A percentile compares a stretch with the other conserved stretches of the same genome.
These are phyloP conservation scores for Phylloscopus whistleri DNA, from an alignment of 2,113 vertebrate species.

Conservation along the genomic window DNA sequence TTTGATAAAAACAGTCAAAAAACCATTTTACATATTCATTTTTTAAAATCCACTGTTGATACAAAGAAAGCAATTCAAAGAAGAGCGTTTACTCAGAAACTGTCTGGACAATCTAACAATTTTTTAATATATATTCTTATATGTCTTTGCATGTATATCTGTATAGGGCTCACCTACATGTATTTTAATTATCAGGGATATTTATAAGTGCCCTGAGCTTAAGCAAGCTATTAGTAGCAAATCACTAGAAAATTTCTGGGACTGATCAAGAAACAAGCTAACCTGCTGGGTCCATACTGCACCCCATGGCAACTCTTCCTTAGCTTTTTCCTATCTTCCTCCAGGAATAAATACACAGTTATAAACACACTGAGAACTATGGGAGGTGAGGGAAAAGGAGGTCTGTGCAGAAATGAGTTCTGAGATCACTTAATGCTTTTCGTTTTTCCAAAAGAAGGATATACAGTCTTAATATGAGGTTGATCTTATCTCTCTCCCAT, in stretches of 20 bases:
- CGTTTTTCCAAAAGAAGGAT: background rate
- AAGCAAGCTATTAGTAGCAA: background rate
- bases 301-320: background rate
- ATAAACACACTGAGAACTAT: background rate
- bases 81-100: background rate
- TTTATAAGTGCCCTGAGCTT: background rate
- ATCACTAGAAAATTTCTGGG: background rate
- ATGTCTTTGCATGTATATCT: background rate
- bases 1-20: background rate
- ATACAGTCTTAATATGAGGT: background rate
- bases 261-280: background rate
- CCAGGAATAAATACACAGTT: background rate
- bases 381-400: background rate
- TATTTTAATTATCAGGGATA: background rate
- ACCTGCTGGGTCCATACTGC: background rate
- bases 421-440: background rate
- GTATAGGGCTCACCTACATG: background rate
- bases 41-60: background rate
- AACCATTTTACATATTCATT: accelerated
- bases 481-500: background rate
- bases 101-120: background rate
- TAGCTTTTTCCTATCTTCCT: background rate
- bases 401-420: background rate
- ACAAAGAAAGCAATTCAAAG: background rate
- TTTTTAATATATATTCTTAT: background rate